These are phyloP conservation scores for Rugalucina vietnamica DNA, from an alignment of 2,888 invertebrate species.

Conservation along the genomic window DNA sequence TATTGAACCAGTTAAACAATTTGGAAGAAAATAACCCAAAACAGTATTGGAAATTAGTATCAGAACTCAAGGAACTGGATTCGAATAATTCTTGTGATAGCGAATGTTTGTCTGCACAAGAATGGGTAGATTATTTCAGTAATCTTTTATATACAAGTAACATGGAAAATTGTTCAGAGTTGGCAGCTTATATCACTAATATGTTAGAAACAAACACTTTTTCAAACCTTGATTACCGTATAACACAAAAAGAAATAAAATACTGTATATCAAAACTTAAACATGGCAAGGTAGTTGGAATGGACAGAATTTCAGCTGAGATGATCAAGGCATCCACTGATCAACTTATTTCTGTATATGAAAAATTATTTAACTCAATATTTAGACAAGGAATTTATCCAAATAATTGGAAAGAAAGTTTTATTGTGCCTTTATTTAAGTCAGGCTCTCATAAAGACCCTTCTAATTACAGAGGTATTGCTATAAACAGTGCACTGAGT, in stretches of 20 bases:
- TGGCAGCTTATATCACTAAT: too few species aligned
- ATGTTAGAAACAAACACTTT: too few species aligned
- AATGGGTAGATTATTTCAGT: too few species aligned
- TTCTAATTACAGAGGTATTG: slow-evolving; percentile 18
- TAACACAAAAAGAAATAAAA: background rate
- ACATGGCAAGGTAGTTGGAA: background rate
- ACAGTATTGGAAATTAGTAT: too few species aligned
- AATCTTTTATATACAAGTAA: too few species aligned
- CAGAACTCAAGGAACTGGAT: too few species aligned
- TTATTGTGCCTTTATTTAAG: background rate
- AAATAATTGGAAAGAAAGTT: background rate
- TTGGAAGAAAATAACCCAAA: too few species aligned
- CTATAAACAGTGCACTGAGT: slow-evolving; percentile 2
- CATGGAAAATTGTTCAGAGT: too few species aligned
- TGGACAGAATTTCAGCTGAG: background rate
- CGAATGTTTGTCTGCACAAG: too few species aligned
- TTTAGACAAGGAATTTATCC: background rate
- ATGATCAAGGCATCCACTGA: background rate
- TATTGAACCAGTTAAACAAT: too few species aligned
- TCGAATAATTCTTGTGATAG: too few species aligned
- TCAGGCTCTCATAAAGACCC: background rate
- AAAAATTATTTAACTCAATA: background rate
- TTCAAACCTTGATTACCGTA: too few species aligned
- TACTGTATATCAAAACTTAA: background rate
- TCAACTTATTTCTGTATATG: background rate